Conservation (phyloP, 2,888 invertebrate genomes). For the Patella depressa region DNA sequence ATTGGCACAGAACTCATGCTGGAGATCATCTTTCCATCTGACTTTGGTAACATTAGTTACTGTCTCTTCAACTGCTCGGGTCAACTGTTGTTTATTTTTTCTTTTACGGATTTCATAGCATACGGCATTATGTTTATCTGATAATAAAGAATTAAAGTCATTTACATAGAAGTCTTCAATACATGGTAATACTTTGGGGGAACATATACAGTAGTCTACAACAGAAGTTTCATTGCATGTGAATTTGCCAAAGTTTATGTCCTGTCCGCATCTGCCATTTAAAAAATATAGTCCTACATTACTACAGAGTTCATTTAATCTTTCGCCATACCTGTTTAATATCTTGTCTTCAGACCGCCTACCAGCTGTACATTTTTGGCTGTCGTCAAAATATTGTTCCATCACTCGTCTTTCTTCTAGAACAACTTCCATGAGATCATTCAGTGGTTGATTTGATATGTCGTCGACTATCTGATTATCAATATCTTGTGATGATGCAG, state of each 20-base stretch:
- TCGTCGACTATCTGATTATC: no score
- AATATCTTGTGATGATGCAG: background rate
- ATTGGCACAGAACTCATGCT: no score
- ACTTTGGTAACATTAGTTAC: no score
- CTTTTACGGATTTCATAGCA: background rate
- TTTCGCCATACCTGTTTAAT: background rate
- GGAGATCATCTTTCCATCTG: no score
- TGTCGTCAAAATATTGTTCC: no score
- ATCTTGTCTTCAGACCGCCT: background rate
- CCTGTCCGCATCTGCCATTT: background rate
- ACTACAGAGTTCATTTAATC: background rate
- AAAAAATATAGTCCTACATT: background rate
- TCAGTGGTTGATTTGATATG: no score
- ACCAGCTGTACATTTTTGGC: no score
- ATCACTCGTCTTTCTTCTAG: no score
- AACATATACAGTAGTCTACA: background rate
- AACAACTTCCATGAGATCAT: no score
- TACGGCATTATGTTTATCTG: background rate
- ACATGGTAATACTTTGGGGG: background rate
- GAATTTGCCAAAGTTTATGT: background rate
- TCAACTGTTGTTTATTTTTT: no score
- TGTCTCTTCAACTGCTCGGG: no score
- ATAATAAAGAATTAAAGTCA: conserved; percentile 1
- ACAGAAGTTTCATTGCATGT: background rate
- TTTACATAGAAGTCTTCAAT: background rate